These are phyloP conservation scores for Cliona cf. orientalis DNA, from an alignment of 37 sponge, comb jelly and placozoan genomes.

Conservation along the genomic window DNA sequence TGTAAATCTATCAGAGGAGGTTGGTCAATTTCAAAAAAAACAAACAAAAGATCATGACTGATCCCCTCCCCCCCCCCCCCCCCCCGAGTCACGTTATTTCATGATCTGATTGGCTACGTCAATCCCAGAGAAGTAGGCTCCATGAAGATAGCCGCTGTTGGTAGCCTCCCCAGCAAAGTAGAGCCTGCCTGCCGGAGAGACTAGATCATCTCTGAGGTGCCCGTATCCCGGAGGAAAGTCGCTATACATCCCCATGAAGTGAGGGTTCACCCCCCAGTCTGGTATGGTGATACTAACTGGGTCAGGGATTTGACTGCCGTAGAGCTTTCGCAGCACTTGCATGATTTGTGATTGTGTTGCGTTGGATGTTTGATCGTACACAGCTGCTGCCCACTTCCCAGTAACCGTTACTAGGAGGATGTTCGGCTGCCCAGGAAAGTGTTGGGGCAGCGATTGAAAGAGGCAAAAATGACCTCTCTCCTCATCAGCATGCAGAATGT, in stretches of 20 bases:
- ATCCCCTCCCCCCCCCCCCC: too few relatives aligned
- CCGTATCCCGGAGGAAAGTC: conserved; percentile 23
- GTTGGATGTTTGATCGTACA: conserved; percentile 11
- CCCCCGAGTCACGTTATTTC: too few relatives aligned
- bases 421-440: conserved; percentile 16
- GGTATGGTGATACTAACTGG: conserved; percentile 40
- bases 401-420: conserved; percentile 43
- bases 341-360: conserved; percentile 42
- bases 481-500: not conserved
- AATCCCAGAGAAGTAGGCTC: conserved; percentile 67
- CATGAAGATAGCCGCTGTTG: conserved; percentile 62
- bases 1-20: too few relatives aligned
- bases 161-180: conserved; percentile 78
- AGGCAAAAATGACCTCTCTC: conserved; percentile 37
- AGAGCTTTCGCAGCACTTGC: conserved; percentile 51
- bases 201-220: not conserved
- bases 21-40: too few relatives aligned
- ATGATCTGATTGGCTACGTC: conserved; percentile 43
- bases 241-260: conserved; percentile 57
- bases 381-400: conserved; percentile 28
- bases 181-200: conserved; percentile 40
- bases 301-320: conserved; percentile 23
- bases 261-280: conserved; percentile 54
- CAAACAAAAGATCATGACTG: too few relatives aligned
- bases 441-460: conserved; percentile 18